Evolutionary conservation across 2,113 vertebrate species (phyloP).

Genomic region (Phasianus colchicus): DNA sequence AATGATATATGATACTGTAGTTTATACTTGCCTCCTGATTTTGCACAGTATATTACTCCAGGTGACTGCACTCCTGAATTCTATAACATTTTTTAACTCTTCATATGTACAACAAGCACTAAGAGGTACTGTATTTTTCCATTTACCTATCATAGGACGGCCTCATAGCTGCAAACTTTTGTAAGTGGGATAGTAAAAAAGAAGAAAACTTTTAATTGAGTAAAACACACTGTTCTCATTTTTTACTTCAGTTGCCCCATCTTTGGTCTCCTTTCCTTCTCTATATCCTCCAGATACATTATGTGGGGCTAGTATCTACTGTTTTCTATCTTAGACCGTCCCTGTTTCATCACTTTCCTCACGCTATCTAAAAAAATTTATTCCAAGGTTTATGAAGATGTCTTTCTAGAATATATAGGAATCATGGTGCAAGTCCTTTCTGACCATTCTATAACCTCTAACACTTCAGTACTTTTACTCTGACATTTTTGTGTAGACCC

Average conservation of each 20-base stretch:
- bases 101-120: background rate
- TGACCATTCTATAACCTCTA: background rate
- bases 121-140: background rate
- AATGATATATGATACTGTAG: background rate
- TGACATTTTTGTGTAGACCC: background rate
- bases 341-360: background rate
- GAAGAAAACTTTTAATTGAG: background rate
- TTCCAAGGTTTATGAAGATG: background rate
- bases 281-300: background rate
- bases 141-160: accelerated
- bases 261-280: background rate
- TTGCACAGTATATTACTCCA: background rate
- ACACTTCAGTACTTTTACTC: background rate
- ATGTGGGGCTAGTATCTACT: background rate
- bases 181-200: background rate
- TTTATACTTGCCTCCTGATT: background rate
- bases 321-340: background rate
- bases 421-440: background rate
- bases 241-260: background rate
- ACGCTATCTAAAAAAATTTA: background rate
- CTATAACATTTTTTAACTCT: background rate
- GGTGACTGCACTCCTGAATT: background rate
- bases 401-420: background rate
- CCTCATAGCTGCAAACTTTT: background rate
- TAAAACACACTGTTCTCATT: background rate